Evolutionary conservation across 2,797 vertebrate species (phyloP), one percentile per base, ranked within the genome.

Genomic region (Pantherophis alleghaniensis): DNA sequence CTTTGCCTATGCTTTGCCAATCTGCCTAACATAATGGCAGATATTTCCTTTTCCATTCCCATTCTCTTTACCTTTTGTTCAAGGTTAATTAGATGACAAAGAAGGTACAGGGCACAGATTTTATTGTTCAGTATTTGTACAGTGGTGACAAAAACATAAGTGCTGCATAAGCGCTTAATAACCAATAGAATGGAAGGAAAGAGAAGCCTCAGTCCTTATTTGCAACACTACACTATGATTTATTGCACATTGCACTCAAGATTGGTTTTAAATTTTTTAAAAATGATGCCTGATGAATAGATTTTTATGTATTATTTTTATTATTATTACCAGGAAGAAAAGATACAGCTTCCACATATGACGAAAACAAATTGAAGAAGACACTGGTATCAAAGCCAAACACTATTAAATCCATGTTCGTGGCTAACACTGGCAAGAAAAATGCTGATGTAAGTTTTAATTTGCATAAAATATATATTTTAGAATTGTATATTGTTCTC

Each of bases 341-440:
- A 87, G 94, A 96, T 57, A 98, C 97, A 97, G 96, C 96, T 92
- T 95, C 94, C 5, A 92, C 87, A 4, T 96, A 94, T 97, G 97
- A 96, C 37, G 98, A 98, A 97, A 98, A 98, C 95, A 98, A 96
- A 0, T 16, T 96, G 87, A 99, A 98, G 96, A 99, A 98, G 93
- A 91, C 97, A 26, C 94, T 92, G 0, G 98, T 99, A 89, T 97
- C 98, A 66, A 99, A 99, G 95, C 98, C 99, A 88, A 99, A 99
- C 97, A 99, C 97, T 95, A 99, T 99, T 93, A 99, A 99, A 96
- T 99, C 97, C 91, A 98, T 99, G 97, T 99, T 99, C 97, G 98
- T 99, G 96, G 99, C 99, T 96, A 99, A 98, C 95, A 98, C 98
- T 91, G 98, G 98, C 79, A 99, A 98, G 97, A 99, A 99, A 94